Base-by-base conservation (phyloP, 2,113 vertebrate species). In the Bucco capensis region DNA sequence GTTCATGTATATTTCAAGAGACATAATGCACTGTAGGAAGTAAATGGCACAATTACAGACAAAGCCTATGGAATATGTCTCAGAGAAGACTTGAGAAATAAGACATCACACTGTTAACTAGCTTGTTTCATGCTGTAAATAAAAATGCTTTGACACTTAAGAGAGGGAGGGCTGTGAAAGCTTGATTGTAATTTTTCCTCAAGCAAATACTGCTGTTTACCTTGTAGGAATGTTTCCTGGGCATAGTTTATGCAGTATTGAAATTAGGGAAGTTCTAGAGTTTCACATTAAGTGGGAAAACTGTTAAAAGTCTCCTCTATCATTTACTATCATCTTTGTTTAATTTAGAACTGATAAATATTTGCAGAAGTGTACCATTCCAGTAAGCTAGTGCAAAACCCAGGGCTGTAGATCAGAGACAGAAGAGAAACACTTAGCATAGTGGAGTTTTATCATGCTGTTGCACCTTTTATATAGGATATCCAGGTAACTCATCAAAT, bases 1-100 rank as follows among this genome's bases (percentile, higher is more conserved):
- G 50, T 65, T 93, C 72, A 79, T 82, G 31, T 84, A 33, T 77
- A 64, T 94, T 95, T 92, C 83, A 76, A 64, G 91, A 93, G 56
- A 54, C 70, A 56, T 49, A 85, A 74, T 74, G 83, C 70, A 71
- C 60, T 92, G 84, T 61, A 80, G 81, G 60, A 67, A 90, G 51
- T 84, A 86, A 96, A 64, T 83, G 74, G 76, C 69, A 84, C 64
- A 92, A n/a, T 73, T 88, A 66, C 67, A 91, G 64, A 81, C 71
- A 73, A 79, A 71, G 42, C 46, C 73, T 53, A 11, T 58, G 50
- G 64, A 88, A 18, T 62, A 71, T 60, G n/a, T 69, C 74, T 79
- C 10, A 2, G 62, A 85, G 50, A 69, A 35, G 15, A 60, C 73
- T 30, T 56, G 76, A 64, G 42, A 69, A 81, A 44, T 71, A 87